phyloP scores from a whole-genome alignment of 2,888 invertebrate genomes.

The Limnephilus auricula region DNA sequence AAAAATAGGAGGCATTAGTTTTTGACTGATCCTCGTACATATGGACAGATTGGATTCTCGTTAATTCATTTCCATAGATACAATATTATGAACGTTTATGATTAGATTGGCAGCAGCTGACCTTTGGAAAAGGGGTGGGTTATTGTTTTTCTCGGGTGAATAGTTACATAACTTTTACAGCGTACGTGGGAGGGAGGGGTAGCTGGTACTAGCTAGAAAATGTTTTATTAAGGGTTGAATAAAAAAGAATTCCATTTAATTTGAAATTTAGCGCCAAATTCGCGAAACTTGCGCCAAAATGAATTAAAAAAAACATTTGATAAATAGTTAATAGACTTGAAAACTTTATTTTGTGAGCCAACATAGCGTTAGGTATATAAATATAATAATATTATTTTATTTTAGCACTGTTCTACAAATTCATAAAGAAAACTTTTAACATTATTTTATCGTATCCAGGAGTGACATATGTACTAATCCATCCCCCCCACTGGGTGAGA shows the following conservation, averaged over 20 bases:
- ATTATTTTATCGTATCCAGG: not conserved
- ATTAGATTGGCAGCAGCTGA: not conserved
- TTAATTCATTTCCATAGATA: not conserved
- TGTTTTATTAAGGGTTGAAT: not conserved
- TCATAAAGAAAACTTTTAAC: not conserved
- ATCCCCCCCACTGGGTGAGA: too few species aligned
- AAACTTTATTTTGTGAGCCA: not conserved
- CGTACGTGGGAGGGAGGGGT: not conserved
- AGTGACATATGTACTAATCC: too few species aligned
- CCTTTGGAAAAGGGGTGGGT: not conserved
- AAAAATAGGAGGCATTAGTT: too few species aligned
- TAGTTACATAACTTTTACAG: not conserved
- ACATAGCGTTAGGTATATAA: not conserved
- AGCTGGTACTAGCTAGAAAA: not conserved
- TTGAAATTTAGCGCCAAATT: not conserved
- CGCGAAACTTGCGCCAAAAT: not conserved
- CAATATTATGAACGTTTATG: not conserved
- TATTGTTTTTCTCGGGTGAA: not conserved
- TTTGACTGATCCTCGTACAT: too few species aligned
- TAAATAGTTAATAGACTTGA: not conserved
- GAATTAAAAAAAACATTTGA: not conserved
- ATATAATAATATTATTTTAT: too few species aligned
- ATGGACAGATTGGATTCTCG: not conserved
- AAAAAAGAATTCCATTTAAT: not conserved
- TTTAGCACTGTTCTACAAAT: not conserved